A percentile compares a stretch with the other conserved stretches of the same genome.
Conservation (phyloP, 1,140 invertebrate genomes). For the Brachionus rubens region DNA sequence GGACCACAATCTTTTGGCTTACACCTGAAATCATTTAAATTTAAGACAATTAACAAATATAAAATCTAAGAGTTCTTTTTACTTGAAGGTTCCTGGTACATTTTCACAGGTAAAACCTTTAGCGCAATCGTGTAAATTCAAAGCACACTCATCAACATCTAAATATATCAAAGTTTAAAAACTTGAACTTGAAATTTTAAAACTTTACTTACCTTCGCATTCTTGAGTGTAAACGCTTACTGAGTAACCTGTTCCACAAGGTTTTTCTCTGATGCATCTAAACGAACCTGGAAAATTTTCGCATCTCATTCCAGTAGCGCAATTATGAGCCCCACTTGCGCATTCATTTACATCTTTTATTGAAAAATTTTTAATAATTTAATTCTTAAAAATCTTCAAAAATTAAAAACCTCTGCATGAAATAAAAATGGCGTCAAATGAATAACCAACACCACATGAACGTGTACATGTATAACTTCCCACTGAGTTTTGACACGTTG, state of each 20-base stretch:
- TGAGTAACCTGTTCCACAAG: constrained; percentile 93
- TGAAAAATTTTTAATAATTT: not conserved
- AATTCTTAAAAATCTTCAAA: not conserved
- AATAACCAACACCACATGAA: constrained; percentile 39
- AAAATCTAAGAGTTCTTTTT: not conserved
- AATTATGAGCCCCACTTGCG: constrained; percentile 3
- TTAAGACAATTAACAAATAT: not conserved
- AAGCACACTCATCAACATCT: constrained; percentile 72
- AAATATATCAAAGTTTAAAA: constrained; percentile 29
- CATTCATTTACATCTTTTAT: constrained; percentile 44
- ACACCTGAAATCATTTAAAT: not conserved
- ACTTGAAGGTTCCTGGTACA: constrained; percentile 42
- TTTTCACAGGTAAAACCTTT: constrained; percentile 45
- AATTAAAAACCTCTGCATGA: not conserved
- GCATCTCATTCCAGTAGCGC: constrained; percentile 29
- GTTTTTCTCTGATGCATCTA: constrained; percentile 66
- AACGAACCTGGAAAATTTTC: constrained; percentile 47
- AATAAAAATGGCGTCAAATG: constrained; percentile 5
- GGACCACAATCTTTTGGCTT: constrained; percentile 10
- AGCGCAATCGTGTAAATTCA: constrained; percentile 50
- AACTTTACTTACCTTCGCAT: constrained; percentile 79
- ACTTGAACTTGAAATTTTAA: too few relatives aligned
- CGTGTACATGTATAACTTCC: constrained; percentile 51
- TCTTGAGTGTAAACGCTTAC: constrained; percentile 77
- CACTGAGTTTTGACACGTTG: constrained; percentile 57